Base-by-base conservation (phyloP, 30 jellyfish, hydroid and myxozoan species). In the Nemopilema nomurai region DNA sequence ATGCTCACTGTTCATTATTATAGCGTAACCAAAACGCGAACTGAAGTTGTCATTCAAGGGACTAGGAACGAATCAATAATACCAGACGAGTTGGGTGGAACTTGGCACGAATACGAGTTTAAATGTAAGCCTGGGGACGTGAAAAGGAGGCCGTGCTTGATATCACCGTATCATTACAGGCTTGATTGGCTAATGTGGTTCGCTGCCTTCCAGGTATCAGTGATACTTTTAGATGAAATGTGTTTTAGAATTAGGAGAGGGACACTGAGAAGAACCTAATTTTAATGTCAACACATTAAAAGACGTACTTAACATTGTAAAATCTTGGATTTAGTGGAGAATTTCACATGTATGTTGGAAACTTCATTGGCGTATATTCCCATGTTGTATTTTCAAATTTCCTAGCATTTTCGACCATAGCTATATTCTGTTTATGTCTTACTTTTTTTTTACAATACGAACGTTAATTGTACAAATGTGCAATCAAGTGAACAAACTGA, bases 161-260 rank as follows among this genome's bases (percentile, higher is more conserved):
- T 89, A 8, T 76, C 96, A 0, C 96, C 96, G 16, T 89, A 89
- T 64, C 96, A 89, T 64, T 89, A 89, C 78, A 29, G 96, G 31
- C 67, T 89, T 24, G 96, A 89, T 31, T 89, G 96, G 96, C 28
- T 89, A 26, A 89, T 89, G 96, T 89, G 96, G 96, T 89, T 89
- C 74, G 84, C 96, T 16, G 96, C 96, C 8, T 89, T 89, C 69
- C 88, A 79, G 96, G 96, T 89, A 33, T 26, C 25, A 6, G 16
- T 1, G 16, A 70, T 20, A 67, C 41, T 16, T 3, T 13, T 3
- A 13, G 9, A 41, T 41, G 9, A 3, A 3, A 3, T 41, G 6
- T 41, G 13, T 41, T 41, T 13, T n/a, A n/a, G n/a, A n/a, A n/a
- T n/a, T n/a, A n/a, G n/a, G n/a, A n/a, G n/a, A n/a, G n/a, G n/a